phyloP scores from a whole-genome alignment of 2,888 invertebrate genomes.

The Caradrina clavipalpis region DNA sequence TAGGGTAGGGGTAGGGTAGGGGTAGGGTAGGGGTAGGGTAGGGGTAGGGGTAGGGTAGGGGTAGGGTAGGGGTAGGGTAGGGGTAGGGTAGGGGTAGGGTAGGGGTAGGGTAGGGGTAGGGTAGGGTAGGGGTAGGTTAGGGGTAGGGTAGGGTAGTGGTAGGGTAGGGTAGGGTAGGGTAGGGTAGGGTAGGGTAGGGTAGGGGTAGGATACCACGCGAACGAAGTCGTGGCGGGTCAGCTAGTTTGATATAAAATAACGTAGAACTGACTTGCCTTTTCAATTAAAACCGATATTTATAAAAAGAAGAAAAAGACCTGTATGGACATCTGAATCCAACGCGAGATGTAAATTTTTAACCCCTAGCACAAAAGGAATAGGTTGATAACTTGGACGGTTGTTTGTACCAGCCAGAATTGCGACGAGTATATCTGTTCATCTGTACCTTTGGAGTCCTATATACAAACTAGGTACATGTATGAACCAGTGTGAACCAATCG shows the following conservation, averaged over 20 bases:
- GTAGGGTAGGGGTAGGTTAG: too few species aligned
- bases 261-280: neutral
- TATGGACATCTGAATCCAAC: constrained; percentile 41
- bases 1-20: too few species aligned
- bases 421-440: constrained; percentile 43
- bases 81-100: too few species aligned
- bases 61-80: too few species aligned
- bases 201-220: too few species aligned
- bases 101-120: too few species aligned
- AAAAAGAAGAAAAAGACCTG: constrained; percentile 11
- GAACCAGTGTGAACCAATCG: constrained; percentile 9
- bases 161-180: too few species aligned
- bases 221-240: too few species aligned
- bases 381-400: constrained; percentile 34
- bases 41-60: too few species aligned
- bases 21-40: too few species aligned
- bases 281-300: constrained; percentile 35
- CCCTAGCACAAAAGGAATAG: constrained; percentile 44
- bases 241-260: constrained; percentile 14
- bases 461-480: constrained; percentile 3
- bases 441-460: constrained; percentile 21
- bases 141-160: too few species aligned
- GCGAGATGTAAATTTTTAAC: constrained; percentile 49
- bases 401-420: constrained; percentile 39
- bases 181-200: too few species aligned